A percentile compares a stretch with the other conserved stretches of the same genome.
These are phyloP conservation scores for Chloroceryle aenea DNA, from an alignment of 2,113 vertebrate genomes.

Conservation along the genomic window DNA sequence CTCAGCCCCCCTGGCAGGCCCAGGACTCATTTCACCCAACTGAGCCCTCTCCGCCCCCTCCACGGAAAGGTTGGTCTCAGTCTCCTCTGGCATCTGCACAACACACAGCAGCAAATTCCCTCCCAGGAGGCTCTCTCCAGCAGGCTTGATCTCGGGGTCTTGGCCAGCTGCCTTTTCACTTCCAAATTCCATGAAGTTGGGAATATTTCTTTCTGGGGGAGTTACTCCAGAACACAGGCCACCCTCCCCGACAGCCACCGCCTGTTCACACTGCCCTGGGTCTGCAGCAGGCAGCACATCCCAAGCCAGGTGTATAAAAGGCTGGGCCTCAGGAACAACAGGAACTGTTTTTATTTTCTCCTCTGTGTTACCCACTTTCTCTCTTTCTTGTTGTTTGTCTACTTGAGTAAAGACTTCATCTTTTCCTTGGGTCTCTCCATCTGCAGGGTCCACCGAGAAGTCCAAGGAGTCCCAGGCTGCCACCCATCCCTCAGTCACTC, in stretches of 20 bases:
- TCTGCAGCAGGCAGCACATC: neutral
- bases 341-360: accelerated
- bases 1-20: accelerated
- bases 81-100: neutral
- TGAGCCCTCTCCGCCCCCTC: accelerated
- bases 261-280: neutral
- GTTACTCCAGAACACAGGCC: accelerated
- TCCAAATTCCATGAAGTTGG: accelerated
- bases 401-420: neutral
- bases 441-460: neutral
- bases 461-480: neutral
- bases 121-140: accelerated
- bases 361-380: accelerated
- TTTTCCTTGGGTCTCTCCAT: neutral
- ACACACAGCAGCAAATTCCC: accelerated
- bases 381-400: neutral
- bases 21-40: neutral
- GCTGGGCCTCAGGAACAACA: neutral
- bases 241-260: neutral
- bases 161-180: neutral
- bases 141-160: neutral
- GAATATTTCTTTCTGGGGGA: neutral
- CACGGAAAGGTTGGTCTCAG: accelerated
- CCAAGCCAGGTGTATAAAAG: accelerated
- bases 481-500: neutral